Conservation (phyloP, 2,113 vertebrate genomes). For the Psilopsiagon aymara region DNA sequence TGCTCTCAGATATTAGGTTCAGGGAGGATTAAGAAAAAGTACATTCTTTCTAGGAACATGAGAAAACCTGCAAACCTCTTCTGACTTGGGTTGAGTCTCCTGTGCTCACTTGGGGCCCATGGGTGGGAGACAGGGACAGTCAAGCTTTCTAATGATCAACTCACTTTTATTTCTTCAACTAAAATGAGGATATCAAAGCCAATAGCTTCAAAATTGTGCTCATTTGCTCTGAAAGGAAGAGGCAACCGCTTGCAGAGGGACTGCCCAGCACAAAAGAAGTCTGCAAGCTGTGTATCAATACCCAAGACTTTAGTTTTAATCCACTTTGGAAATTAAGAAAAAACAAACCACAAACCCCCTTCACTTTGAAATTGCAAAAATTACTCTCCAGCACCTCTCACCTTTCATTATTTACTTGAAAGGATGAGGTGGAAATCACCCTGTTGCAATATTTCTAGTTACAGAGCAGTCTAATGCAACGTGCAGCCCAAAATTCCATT, state of each 20-base stretch:
- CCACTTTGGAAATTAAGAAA: not conserved
- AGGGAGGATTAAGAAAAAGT: not conserved
- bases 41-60: not conserved
- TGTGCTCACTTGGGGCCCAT: not conserved
- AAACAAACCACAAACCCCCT: not conserved
- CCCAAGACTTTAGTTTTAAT: fast-evolving
- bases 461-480: fast-evolving
- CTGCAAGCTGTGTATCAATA: not conserved
- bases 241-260: not conserved
- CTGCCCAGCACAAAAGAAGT: not conserved
- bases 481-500: not conserved
- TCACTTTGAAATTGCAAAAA: not conserved
- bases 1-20: not conserved
- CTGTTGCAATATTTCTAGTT: fast-evolving
- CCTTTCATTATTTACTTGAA: not conserved
- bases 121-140: not conserved
- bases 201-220: not conserved
- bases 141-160: not conserved
- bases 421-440: not conserved
- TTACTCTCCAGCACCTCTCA: not conserved
- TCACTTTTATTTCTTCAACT: not conserved
- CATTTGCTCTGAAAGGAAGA: not conserved
- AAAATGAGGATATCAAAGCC: not conserved
- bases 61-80: not conserved
- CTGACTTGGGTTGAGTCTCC: not conserved